Percentiles rank a stretch among this genome's conserved stretches.
phyloP scores from a whole-genome alignment of 1,140 invertebrate genomes.

The Leptinotarsa lineolata region DNA sequence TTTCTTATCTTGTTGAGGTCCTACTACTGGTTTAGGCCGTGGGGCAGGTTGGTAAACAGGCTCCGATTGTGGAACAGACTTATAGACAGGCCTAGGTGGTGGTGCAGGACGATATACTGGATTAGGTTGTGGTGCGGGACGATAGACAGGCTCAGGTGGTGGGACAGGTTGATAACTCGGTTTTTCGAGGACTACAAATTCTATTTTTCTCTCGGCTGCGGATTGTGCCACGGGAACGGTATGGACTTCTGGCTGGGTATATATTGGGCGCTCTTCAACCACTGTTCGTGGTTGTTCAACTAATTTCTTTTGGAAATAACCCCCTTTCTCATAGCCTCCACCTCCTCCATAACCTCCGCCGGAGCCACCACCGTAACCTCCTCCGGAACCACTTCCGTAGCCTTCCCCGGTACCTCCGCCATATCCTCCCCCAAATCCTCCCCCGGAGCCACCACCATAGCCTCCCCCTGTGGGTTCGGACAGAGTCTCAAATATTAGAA shows the following conservation, averaged over 20 bases:
- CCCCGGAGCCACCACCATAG: not conserved
- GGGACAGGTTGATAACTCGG: not conserved
- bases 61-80: not conserved
- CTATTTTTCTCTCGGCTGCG: not conserved
- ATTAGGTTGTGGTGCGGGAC: no score
- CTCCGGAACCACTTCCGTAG: not conserved
- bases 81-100: not conserved
- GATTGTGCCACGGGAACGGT: not conserved
- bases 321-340: not conserved
- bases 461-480: no score
- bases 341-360: not conserved
- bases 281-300: not conserved
- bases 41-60: not conserved
- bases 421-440: not conserved
- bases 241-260: not conserved
- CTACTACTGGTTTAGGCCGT: not conserved
- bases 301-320: not conserved
- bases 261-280: not conserved
- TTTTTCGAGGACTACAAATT: not conserved
- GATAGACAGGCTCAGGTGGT: not conserved
- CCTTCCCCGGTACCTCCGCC: not conserved
- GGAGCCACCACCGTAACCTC: not conserved
- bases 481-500: no score
- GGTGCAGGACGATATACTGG: not conserved
- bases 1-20: not conserved